phyloP scores from a whole-genome alignment of 2,888 invertebrate species.

The Caenorhabditis sp. region DNA sequence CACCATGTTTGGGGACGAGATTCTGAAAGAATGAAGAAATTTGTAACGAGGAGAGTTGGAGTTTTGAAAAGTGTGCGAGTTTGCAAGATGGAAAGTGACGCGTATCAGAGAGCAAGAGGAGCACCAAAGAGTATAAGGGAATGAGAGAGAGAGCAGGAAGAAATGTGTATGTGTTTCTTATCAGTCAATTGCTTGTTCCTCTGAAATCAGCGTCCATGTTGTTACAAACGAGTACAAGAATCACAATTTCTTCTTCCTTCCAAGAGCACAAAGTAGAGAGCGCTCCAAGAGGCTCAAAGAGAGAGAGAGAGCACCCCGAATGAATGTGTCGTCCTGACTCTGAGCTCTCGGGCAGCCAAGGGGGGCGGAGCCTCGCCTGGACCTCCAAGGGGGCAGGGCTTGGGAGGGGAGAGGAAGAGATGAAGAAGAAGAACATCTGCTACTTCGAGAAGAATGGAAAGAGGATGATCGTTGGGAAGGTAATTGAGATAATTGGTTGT shows the following conservation, averaged over 20 bases:
- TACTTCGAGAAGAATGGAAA: neutral
- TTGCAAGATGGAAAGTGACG: constrained; percentile 1
- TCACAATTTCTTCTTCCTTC: too few relatives aligned
- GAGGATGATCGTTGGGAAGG: neutral
- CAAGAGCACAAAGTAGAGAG: too few relatives aligned
- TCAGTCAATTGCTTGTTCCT: constrained; percentile 20
- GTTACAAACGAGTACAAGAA: neutral
- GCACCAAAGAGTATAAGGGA: neutral
- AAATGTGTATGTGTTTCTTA: constrained; percentile 6
- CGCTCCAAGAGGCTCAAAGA: too few relatives aligned
- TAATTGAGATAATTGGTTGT: constrained; percentile 19
- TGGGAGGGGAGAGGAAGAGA: neutral
- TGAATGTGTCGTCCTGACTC: neutral
- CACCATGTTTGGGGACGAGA: too few relatives aligned
- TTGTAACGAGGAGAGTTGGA: neutral
- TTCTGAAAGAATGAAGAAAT: too few relatives aligned
- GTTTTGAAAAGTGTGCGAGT: neutral
- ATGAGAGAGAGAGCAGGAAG: neutral
- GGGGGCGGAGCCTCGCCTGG: neutral
- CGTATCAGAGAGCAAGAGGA: neutral
- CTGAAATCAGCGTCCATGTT: too few relatives aligned
- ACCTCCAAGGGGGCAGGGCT: constrained; percentile 23
- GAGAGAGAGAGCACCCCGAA: neutral
- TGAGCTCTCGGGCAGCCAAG: neutral
- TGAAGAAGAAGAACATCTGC: constrained; percentile 12